Evolutionary conservation across 2,113 vertebrate species (phyloP).

Genomic region (Ciconia boyciana): DNA sequence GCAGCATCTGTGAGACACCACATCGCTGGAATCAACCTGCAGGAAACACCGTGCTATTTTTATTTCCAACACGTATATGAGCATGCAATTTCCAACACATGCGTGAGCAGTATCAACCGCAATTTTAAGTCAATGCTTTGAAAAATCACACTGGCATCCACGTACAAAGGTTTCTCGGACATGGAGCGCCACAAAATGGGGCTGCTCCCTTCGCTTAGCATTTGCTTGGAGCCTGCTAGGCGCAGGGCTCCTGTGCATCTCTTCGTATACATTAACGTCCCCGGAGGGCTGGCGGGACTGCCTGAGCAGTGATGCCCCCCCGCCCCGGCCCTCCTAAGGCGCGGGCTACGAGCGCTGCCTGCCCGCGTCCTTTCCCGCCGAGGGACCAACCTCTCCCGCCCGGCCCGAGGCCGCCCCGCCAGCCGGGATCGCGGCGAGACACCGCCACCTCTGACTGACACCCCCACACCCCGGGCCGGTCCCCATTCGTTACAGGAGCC

Average conservation of each 20-base stretch:
- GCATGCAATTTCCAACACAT: accelerated
- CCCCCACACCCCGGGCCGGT: too few species aligned
- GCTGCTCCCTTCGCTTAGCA: accelerated
- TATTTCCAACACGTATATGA: accelerated
- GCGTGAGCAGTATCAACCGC: background rate
- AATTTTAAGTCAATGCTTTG: background rate
- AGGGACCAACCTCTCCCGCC: background rate
- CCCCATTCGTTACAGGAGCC: too few species aligned
- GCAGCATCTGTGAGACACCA: background rate
- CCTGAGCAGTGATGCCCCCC: too few species aligned
- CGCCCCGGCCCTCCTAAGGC: background rate
- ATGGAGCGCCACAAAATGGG: background rate
- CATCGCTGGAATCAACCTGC: background rate
- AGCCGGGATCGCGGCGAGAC: background rate
- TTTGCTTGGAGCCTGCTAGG: background rate
- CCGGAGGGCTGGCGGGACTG: background rate
- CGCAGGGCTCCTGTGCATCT: accelerated
- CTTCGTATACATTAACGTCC: accelerated
- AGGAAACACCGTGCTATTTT: accelerated
- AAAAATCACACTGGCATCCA: background rate
- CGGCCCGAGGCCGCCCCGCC: background rate
- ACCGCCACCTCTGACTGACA: background rate
- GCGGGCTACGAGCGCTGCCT: background rate
- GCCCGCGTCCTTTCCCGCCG: background rate
- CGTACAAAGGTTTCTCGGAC: background rate